These are phyloP conservation scores for Coleophora flavipennella DNA, from an alignment of 2,888 invertebrate genomes.

Conservation along the genomic window DNA sequence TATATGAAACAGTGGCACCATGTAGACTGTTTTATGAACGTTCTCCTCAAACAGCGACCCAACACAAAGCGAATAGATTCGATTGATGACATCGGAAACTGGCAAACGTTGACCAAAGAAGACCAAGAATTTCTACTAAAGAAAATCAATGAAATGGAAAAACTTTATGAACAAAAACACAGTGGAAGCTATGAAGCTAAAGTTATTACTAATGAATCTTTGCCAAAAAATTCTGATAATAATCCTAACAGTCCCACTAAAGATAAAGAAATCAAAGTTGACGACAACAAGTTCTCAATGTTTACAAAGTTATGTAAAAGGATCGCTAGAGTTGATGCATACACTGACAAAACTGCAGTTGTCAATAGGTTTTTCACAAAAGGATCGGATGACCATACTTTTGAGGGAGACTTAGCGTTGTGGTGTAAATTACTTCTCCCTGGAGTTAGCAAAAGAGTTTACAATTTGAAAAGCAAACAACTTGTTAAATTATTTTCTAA, in stretches of 20 bases:
- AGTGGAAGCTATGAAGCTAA: constrained; percentile 59
- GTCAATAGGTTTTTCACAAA: constrained; percentile 78
- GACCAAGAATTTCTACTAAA: constrained; percentile 77
- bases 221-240: constrained; percentile 7
- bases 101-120: constrained; percentile 76
- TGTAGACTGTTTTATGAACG: constrained; percentile 84
- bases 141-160: constrained; percentile 76
- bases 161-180: constrained; percentile 64
- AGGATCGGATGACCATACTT: constrained; percentile 74
- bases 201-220: constrained; percentile 44
- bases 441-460: constrained; percentile 85
- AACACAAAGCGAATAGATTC: constrained; percentile 87
- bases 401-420: constrained; percentile 82
- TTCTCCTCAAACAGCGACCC: constrained; percentile 83
- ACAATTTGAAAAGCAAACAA: constrained; percentile 94
- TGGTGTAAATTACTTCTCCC: constrained; percentile 90
- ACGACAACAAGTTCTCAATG: constrained; percentile 82
- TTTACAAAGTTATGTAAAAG: constrained; percentile 85
- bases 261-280: constrained; percentile 26
- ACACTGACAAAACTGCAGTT: constrained; percentile 84
- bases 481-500: constrained; percentile 89
- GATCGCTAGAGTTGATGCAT: constrained; percentile 83
- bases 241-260: constrained; percentile 13
- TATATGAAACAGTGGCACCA: constrained; percentile 91
- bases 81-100: constrained; percentile 85